Evolutionary conservation across 2,113 vertebrate genomes (phyloP).

Genomic region (Pseudorectes ferrugineus): DNA sequence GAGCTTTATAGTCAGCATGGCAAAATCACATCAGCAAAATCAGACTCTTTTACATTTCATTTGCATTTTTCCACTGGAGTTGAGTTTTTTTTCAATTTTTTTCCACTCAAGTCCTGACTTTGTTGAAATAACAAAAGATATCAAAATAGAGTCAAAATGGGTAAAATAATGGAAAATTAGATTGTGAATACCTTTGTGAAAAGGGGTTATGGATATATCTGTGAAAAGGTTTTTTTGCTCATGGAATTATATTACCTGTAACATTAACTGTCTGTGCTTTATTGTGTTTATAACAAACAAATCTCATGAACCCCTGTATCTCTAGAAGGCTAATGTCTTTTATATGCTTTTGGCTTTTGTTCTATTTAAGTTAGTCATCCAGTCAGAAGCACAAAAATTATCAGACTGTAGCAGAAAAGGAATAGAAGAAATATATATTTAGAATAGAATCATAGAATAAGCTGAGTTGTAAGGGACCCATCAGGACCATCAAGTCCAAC

Average conservation of each 20-base stretch:
- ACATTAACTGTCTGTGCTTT: not conserved
- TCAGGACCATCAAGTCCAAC: not conserved
- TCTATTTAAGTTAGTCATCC: not conserved
- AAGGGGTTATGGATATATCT: not conserved
- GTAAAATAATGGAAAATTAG: not conserved
- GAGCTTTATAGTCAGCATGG: not conserved
- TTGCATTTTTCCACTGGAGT: not conserved
- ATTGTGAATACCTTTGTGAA: not conserved
- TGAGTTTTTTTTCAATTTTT: not conserved
- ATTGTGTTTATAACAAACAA: not conserved
- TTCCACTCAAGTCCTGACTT: not conserved
- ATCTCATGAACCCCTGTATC: not conserved
- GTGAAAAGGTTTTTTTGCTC: not conserved
- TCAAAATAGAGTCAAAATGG: not conserved
- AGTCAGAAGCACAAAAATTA: not conserved
- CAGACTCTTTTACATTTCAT: not conserved
- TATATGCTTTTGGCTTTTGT: not conserved
- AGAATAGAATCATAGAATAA: not conserved
- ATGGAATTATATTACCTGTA: not conserved
- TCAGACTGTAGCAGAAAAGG: not conserved
- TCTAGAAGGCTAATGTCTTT: not conserved
- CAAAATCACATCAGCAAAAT: not conserved
- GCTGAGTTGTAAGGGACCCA: not conserved
- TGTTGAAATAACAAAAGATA: not conserved
- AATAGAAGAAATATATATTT: not conserved